These are phyloP conservation scores for Camponotus floridanus DNA, from an alignment of 1,140 invertebrate species.

Conservation along the genomic window DNA sequence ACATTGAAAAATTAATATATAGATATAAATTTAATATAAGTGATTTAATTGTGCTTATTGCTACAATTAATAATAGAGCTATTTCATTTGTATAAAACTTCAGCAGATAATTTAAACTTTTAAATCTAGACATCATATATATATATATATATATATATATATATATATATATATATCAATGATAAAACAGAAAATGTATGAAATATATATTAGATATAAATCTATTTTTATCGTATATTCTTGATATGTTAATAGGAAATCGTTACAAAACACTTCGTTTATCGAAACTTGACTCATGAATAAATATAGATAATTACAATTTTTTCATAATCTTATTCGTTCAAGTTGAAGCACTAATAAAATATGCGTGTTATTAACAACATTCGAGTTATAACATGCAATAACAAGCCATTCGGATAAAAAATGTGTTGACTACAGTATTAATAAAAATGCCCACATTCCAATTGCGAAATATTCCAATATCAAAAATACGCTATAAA, in stretches of 20 bases:
- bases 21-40: not conserved
- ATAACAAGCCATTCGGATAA: not conserved
- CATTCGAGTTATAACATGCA: not conserved
- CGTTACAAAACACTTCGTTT: not conserved
- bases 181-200: not conserved
- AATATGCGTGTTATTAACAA: not conserved
- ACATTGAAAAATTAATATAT: not conserved
- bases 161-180: too few relatives aligned
- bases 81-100: slow-evolving; percentile 17
- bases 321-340: not conserved
- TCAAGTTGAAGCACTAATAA: not conserved
- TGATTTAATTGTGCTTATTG: not conserved
- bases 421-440: slow-evolving; percentile 3
- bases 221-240: not conserved
- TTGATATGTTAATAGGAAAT: not conserved
- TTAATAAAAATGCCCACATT: not conserved
- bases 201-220: not conserved
- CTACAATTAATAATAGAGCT: not conserved
- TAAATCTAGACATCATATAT: not conserved
- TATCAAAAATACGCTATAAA: too few relatives aligned
- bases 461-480: not conserved
- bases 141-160: too few relatives aligned
- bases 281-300: not conserved
- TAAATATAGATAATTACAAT: not conserved
- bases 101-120: not conserved